phyloP scores from a whole-genome alignment of 2,113 vertebrate genomes.

The Zapus hudsonius region DNA sequence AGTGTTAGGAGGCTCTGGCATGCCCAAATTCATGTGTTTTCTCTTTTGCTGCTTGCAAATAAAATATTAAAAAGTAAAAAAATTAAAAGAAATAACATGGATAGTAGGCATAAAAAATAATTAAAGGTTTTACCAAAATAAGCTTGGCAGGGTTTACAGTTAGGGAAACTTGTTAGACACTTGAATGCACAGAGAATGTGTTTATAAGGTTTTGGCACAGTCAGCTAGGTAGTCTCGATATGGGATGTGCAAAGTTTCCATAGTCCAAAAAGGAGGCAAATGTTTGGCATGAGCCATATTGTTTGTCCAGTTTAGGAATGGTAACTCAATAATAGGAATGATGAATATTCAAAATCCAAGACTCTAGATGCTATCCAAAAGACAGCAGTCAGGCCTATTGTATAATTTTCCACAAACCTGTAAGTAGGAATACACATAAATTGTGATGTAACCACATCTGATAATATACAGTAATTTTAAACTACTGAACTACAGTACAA shows the following conservation, averaged over 20 bases:
- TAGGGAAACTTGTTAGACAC: neutral
- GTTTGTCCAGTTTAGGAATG: neutral
- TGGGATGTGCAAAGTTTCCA: neutral
- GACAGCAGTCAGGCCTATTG: neutral
- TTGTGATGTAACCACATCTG: neutral
- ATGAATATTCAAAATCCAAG: neutral
- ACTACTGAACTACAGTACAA: neutral
- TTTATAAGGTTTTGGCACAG: neutral
- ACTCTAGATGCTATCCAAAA: neutral
- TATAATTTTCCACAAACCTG: neutral
- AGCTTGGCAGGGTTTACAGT: neutral
- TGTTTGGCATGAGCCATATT: neutral
- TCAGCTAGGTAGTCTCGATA: neutral
- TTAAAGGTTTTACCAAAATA: constrained; percentile 19
- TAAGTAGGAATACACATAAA: neutral
- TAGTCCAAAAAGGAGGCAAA: neutral
- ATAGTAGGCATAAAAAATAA: neutral
- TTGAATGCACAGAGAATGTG: neutral
- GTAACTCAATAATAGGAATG: neutral
- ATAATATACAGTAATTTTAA: neutral
- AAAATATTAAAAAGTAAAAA: no score
- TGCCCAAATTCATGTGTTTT: no score
- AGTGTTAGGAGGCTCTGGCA: no score
- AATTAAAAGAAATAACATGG: neutral
- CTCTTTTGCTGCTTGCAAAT: no score